Conservation (phyloP, 2,888 invertebrate genomes). For the Drosophila lutescens region DNA sequence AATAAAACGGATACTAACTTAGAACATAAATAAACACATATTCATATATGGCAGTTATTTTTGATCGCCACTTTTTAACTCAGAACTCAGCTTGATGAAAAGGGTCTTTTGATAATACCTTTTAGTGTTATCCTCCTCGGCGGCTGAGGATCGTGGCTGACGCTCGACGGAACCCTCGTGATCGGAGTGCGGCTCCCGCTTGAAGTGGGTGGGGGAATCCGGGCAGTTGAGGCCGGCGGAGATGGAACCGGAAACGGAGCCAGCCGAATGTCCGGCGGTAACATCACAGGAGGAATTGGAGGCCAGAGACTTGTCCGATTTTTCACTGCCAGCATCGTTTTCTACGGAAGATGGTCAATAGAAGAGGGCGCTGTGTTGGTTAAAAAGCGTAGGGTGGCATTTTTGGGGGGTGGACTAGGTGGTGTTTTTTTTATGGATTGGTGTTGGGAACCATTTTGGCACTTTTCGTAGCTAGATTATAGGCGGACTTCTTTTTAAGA, state of each 20-base stretch:
- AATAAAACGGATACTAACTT: too few relatives aligned
- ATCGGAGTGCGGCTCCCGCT: constrained; percentile 82
- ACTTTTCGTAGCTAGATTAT: background rate
- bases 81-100: too few relatives aligned
- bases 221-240: constrained; percentile 62
- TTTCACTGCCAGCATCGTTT: constrained; percentile 83
- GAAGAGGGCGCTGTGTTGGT: constrained; percentile 80
- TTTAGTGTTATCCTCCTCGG: constrained; percentile 63
- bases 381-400: constrained; percentile 68
- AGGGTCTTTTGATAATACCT: background rate
- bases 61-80: too few relatives aligned
- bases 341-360: constrained; percentile 74
- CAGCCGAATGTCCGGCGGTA: constrained; percentile 52
- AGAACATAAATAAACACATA: too few relatives aligned
- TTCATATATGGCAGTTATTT: too few relatives aligned
- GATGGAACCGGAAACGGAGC: constrained; percentile 41
- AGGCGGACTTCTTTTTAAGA: too few relatives aligned
- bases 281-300: constrained; percentile 73
- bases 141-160: constrained; percentile 57
- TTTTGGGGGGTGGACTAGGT: constrained; percentile 13
- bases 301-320: constrained; percentile 82
- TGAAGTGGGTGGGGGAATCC: constrained; percentile 82
- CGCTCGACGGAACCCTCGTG: constrained; percentile 79
- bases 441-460: too few relatives aligned
- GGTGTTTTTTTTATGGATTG: background rate